These are phyloP conservation scores for Pterocles burchelli DNA, from an alignment of 2,113 vertebrate species.

Conservation along the genomic window DNA sequence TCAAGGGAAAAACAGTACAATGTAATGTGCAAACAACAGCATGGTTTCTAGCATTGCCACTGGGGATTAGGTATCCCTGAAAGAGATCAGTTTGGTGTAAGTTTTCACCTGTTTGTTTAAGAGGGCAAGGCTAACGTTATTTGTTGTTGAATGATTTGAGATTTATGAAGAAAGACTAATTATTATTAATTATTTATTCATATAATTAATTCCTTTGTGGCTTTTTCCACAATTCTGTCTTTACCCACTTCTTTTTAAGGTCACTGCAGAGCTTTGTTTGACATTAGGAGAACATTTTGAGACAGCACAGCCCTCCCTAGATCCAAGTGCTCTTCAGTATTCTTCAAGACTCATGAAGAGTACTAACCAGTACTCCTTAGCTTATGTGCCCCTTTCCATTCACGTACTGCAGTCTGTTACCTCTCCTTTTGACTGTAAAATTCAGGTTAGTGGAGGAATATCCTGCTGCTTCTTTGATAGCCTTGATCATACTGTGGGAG, in stretches of 20 bases:
- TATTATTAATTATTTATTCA: not conserved
- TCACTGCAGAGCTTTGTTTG: not conserved
- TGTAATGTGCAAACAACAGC: not conserved
- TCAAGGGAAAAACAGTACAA: not conserved
- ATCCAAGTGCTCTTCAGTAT: not conserved
- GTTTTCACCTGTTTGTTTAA: not conserved
- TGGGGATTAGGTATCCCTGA: not conserved
- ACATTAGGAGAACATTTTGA: not conserved
- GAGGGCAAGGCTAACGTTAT: not conserved
- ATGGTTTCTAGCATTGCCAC: not conserved
- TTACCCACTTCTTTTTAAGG: not conserved
- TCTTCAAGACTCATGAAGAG: not conserved
- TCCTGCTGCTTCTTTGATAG: not conserved
- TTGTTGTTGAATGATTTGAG: not conserved
- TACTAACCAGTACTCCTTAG: not conserved
- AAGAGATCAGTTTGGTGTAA: not conserved
- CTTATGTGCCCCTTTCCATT: accelerated
- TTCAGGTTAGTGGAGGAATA: not conserved
- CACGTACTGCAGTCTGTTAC: not conserved
- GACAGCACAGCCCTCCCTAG: not conserved
- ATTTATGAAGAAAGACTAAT: not conserved
- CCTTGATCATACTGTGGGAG: not conserved
- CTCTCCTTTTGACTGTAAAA: not conserved
- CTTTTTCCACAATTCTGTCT: not conserved
- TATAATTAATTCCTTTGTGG: not conserved